phyloP scores from a whole-genome alignment of 1,140 invertebrate genomes.

The Apocrypta bakeri region DNA sequence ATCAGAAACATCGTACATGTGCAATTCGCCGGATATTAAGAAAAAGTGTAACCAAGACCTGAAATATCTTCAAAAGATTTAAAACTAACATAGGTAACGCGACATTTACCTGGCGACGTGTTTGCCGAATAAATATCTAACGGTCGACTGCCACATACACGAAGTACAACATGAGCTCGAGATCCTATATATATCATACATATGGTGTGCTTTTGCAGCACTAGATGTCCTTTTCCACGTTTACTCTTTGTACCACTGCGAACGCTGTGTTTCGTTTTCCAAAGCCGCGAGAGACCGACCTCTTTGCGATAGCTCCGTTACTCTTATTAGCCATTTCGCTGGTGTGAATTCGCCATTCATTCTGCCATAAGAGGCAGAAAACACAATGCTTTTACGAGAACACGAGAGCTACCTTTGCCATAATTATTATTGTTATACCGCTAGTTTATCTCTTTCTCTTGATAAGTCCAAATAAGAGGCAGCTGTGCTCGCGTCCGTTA shows the following conservation, averaged over 20 bases:
- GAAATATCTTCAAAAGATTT: no score
- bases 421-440: conserved; percentile 1
- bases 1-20: no score
- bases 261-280: not conserved
- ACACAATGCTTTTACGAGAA: not conserved
- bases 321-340: not conserved
- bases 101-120: not conserved
- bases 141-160: not conserved
- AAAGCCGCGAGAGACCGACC: not conserved
- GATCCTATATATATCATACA: no score
- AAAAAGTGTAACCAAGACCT: no score
- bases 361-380: not conserved
- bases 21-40: no score
- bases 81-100: no score
- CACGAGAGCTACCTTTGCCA: not conserved
- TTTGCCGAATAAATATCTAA: conserved; percentile 14
- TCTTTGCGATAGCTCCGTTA: not conserved
- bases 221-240: no score
- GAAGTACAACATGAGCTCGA: not conserved
- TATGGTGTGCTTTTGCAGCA: not conserved
- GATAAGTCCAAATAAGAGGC: not conserved
- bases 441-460: not conserved
- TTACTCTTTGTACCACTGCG: no score
- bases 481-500: not conserved
- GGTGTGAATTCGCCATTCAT: not conserved